Evolutionary conservation across 2,113 vertebrate species (phyloP).

Genomic region (Carettochelys insculpta): DNA sequence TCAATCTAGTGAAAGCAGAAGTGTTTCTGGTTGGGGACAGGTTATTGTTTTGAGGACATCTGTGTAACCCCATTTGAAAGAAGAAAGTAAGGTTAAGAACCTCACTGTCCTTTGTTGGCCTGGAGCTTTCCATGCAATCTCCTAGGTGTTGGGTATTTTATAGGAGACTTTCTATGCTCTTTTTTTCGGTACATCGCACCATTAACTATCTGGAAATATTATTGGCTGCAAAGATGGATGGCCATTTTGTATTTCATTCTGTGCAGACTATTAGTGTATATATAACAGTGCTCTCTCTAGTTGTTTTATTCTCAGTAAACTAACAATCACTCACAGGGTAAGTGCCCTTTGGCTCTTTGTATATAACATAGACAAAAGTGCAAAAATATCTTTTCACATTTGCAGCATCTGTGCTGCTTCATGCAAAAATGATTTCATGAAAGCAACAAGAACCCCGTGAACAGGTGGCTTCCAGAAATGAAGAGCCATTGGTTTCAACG

Average conservation of each 20-base stretch:
- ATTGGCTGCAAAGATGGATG: conserved; percentile 21
- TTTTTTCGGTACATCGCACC: conserved; percentile 8
- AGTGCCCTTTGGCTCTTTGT: conserved; percentile 38
- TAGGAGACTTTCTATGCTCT: background rate
- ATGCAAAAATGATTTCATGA: background rate
- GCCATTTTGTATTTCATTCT: conserved; percentile 23
- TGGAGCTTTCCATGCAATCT: background rate
- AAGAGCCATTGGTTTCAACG: background rate
- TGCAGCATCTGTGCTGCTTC: background rate
- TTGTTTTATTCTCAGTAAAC: conserved; percentile 21
- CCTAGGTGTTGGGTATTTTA: background rate
- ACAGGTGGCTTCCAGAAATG: background rate
- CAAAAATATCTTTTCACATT: conserved; percentile 29
- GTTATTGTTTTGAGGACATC: background rate
- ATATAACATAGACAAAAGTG: background rate
- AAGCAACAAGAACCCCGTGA: background rate
- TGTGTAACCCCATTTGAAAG: background rate
- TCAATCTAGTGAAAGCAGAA: background rate
- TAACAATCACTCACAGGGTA: background rate
- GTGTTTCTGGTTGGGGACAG: background rate
- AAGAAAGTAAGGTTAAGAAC: background rate
- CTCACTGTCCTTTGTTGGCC: background rate
- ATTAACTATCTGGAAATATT: conserved; percentile 31
- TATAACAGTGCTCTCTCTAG: conserved; percentile 1
- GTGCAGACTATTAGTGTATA: conserved; percentile 32